A percentile compares a stretch with the other conserved stretches of the same genome.
Conservation (phyloP, 2,113 vertebrate species). For the Ictalurus furcatus region DNA sequence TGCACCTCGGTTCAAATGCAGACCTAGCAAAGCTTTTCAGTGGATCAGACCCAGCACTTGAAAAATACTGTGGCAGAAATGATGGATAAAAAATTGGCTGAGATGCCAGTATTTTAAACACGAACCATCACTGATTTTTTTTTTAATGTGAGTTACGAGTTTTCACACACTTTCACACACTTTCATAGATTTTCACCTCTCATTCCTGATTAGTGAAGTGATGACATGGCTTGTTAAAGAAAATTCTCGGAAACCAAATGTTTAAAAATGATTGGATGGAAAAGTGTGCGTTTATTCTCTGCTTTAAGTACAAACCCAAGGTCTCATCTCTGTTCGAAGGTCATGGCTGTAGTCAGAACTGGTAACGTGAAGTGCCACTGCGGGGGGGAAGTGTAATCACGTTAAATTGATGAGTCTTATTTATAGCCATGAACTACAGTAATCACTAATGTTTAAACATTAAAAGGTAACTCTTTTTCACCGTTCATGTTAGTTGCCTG, state of each 20-base stretch:
- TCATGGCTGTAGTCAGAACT: not conserved
- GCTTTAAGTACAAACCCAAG: not conserved
- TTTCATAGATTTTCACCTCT: no score
- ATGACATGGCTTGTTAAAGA: not conserved
- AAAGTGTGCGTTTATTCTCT: not conserved
- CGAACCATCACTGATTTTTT: not conserved
- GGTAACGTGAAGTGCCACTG: not conserved
- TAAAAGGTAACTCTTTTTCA: not conserved
- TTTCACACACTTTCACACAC: not conserved
- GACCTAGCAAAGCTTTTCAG: not conserved
- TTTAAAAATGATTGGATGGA: no score
- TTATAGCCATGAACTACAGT: not conserved
- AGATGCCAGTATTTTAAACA: not conserved
- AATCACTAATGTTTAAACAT: not conserved
- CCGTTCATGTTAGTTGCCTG: not conserved
- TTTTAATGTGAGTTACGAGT: not conserved
- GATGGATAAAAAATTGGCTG: not conserved
- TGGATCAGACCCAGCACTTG: no score
- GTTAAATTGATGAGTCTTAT: not conserved
- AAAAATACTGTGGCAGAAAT: not conserved
- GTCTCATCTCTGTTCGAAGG: not conserved
- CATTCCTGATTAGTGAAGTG: not conserved
- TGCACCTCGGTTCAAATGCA: not conserved
- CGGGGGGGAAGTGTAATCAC: not conserved
- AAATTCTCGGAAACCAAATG: no score